Base-by-base conservation (phyloP, 1,140 invertebrate genomes). In the Goniozus legneri region DNA sequence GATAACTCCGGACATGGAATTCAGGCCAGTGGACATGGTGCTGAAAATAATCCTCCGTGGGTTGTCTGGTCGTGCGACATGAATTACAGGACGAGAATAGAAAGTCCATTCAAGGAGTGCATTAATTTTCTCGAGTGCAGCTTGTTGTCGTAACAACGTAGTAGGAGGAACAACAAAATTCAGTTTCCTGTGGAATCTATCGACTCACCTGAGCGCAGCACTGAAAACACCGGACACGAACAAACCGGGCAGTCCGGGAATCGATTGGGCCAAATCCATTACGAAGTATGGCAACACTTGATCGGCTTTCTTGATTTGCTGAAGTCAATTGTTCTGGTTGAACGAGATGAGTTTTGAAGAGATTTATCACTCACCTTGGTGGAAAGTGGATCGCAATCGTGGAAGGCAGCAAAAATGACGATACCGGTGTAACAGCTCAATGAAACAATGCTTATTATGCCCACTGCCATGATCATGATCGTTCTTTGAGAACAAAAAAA, bases 1-100 rank as follows among this genome's bases (percentile, higher is more conserved):
- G 60, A 89, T 87, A 0, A 90, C 87, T 1, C 88, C 87, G 13
- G 88, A 83, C 79, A 91, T 82, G 1, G 88, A 88, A 65, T 90
- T 91, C 3, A 91, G 65, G 0, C 87, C 86, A 1, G 85, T 87
- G 0, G 85, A 88, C 83, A 88, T 87, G 10, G 86, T 89, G 67
- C 89, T 91, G 70, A 27, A 76, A 75, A 8, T n/a, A 42, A 60
- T n/a, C n/a, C n/a, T n/a, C n/a, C n/a, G n/a, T n/a, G n/a, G n/a
- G n/a, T n/a, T n/a, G n/a, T n/a, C n/a, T n/a, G n/a, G n/a, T n/a
- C n/a, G n/a, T n/a, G n/a, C n/a, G n/a, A n/a, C n/a, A n/a, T n/a
- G n/a, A n/a, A n/a, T n/a, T n/a, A n/a, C n/a, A n/a, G n/a, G n/a
- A n/a, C n/a, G n/a, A n/a, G n/a, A n/a, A n/a, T n/a, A n/a, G n/a